These are phyloP conservation scores for Lampropteryx suffumata DNA, from an alignment of 2,888 invertebrate species.

Conservation along the genomic window DNA sequence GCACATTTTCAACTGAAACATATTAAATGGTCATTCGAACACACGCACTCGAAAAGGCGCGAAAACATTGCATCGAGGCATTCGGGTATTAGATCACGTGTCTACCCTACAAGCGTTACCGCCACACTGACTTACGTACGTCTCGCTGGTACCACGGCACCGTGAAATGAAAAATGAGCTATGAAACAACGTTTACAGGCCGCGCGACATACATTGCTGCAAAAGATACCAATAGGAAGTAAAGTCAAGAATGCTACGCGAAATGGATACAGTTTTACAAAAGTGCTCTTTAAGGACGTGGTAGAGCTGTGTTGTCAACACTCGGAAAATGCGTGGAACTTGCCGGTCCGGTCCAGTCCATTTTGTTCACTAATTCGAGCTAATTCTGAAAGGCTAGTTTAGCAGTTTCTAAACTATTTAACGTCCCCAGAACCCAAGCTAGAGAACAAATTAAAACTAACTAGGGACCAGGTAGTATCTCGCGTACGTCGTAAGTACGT, in stretches of 20 bases:
- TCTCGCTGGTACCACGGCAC: conserved; percentile 29
- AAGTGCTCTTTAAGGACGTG: conserved; percentile 25
- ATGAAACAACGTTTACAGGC: conserved; percentile 9
- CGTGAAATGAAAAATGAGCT: conserved; percentile 24
- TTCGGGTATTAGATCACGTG: conserved; percentile 44
- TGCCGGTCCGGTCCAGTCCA: conserved; percentile 47
- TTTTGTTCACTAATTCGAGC: conserved; percentile 62
- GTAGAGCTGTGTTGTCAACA: conserved; percentile 56
- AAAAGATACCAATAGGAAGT: background rate
- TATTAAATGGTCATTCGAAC: conserved; percentile 51
- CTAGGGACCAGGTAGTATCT: too few species aligned
- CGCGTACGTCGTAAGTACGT: too few species aligned
- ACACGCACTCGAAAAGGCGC: conserved; percentile 51
- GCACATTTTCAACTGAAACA: conserved; percentile 50
- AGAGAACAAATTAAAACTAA: background rate
- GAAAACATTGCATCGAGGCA: conserved; percentile 50
- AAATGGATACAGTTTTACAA: conserved; percentile 31
- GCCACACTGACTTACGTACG: conserved; percentile 57
- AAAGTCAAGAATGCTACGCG: conserved; percentile 4
- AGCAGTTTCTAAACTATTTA: conserved; percentile 26
- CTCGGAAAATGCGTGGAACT: conserved; percentile 56
- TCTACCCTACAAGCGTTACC: conserved; percentile 52
- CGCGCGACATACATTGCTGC: conserved; percentile 39
- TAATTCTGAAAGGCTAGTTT: conserved; percentile 48
- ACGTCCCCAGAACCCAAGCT: conserved; percentile 14